These are phyloP conservation scores for Pachycephala philippinensis DNA, from an alignment of 2,113 vertebrate species.

Conservation along the genomic window DNA sequence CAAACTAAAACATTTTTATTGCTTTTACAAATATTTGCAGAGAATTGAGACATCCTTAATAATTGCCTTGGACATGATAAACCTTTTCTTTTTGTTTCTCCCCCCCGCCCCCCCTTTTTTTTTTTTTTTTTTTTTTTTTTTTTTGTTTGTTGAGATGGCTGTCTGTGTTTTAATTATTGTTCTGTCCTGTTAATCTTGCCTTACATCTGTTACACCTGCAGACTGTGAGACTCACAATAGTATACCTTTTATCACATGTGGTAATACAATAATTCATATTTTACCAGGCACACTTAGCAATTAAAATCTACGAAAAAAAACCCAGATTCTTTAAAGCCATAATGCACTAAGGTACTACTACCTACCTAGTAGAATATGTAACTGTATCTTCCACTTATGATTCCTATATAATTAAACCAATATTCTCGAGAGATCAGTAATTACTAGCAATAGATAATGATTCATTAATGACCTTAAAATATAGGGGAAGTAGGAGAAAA, in stretches of 20 bases:
- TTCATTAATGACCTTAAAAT: constrained; percentile 59
- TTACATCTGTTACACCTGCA: constrained; percentile 74
- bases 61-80: constrained; percentile 51
- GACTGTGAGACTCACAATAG: constrained; percentile 41
- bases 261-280: constrained; percentile 72
- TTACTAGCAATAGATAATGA: constrained; percentile 36
- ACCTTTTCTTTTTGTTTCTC: neutral
- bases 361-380: constrained; percentile 4
- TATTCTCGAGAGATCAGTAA: constrained; percentile 52
- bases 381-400: constrained; percentile 20
- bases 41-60: constrained; percentile 66
- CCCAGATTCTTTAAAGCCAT: constrained; percentile 52
- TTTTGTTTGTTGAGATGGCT: constrained; percentile 44
- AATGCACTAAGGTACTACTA: constrained; percentile 45
- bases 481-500: constrained; percentile 41
- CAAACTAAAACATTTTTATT: constrained; percentile 56
- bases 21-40: constrained; percentile 67
- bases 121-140: neutral
- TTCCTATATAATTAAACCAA: constrained; percentile 63
- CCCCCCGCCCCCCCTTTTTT: too few species aligned
- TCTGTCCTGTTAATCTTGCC: constrained; percentile 70
- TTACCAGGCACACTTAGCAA: constrained; percentile 66
- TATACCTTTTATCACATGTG: constrained; percentile 63
- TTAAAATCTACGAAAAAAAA: constrained; percentile 55
- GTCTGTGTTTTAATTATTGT: constrained; percentile 72